Percentiles rank a stretch among this genome's conserved stretches.
phyloP scores from a whole-genome alignment of 2,888 invertebrate genomes.

The Mamestra brassicae region DNA sequence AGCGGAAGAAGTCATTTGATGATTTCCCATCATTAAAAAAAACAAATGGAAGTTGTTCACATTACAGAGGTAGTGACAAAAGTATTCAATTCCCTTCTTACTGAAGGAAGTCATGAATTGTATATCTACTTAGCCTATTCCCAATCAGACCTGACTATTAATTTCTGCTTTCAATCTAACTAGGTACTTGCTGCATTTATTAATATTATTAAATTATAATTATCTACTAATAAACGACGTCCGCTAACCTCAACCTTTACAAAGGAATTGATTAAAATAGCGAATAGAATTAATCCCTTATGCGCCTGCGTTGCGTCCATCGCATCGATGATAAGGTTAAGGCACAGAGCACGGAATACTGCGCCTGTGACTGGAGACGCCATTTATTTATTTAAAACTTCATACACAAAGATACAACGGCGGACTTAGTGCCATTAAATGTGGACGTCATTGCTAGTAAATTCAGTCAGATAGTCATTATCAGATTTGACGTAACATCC shows the following conservation, averaged over 20 bases:
- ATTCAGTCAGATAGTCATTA: too few relatives aligned
- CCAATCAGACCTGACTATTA: neutral
- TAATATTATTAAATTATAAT: conserved; percentile 1
- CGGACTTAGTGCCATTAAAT: too few relatives aligned
- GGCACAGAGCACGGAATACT: neutral
- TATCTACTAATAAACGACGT: conserved; percentile 27
- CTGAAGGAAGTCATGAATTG: neutral
- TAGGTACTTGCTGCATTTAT: conserved; percentile 7
- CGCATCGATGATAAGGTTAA: conserved; percentile 43
- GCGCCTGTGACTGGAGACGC: neutral
- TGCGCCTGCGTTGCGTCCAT: conserved; percentile 33
- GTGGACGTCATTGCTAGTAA: too few relatives aligned
- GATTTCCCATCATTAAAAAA: too few relatives aligned
- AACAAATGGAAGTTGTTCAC: too few relatives aligned
- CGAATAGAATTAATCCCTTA: conserved; percentile 47
- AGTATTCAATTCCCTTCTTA: too few relatives aligned
- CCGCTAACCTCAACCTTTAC: conserved; percentile 38
- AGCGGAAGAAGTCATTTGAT: too few relatives aligned
- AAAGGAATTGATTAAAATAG: conserved; percentile 48
- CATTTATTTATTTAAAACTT: too few relatives aligned
- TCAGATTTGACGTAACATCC: neutral
- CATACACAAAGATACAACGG: too few relatives aligned
- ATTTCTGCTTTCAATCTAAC: neutral
- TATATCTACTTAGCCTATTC: neutral
- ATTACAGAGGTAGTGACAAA: too few relatives aligned